Base-by-base conservation (phyloP, 2,797 vertebrate genomes). In the Erithacus rubecula region DNA sequence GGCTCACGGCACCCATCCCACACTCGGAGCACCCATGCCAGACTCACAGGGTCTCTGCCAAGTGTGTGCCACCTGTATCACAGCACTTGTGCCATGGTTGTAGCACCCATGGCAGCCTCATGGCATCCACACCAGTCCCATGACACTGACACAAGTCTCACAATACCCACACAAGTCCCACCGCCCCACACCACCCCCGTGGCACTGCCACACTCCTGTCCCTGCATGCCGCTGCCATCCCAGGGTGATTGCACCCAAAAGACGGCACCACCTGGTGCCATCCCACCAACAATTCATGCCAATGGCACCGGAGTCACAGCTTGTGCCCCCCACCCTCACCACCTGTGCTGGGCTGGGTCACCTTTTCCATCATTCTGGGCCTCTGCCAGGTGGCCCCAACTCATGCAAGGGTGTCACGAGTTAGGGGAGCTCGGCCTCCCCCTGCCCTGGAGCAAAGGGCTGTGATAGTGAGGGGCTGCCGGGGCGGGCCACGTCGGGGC, bases 251-350 rank as follows among this genome's bases (percentile, higher is more conserved):
- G 46, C 27, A 22, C 44, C 23, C 12, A 2, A 6, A 19, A 32
- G 26, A 11, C 49, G 58, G 12, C 79, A 36, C 10, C 16, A 5
- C 18, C 58, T 4, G 0, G 5, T 2, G 62, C 56, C 16, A 9
- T 13, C 9, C 36, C 69, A 23, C 22, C 10, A 2, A 5, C 12
- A 10, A 7, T 14, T 20, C 41, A 15, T 0, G 1, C 23, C 7
- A 0, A 9, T 12, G 43, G 41, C 36, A 43, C 18, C 0, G 0
- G 13, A 26, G 26, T n/a, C 27, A 4, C 0, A 0, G 30, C 51
- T 5, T 4, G 41, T 51, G 43, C 18, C 2, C 62, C 53, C 47
- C 55, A 39, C 24, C 47, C 46, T 32, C 30, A 36, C 5, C 10
- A 60, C 39, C 36, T 39, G 39, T n/a, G 29, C 55, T 44, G 39